These are phyloP conservation scores for Drosophila mulleri DNA, from an alignment of 2,888 invertebrate species.

Conservation along the genomic window DNA sequence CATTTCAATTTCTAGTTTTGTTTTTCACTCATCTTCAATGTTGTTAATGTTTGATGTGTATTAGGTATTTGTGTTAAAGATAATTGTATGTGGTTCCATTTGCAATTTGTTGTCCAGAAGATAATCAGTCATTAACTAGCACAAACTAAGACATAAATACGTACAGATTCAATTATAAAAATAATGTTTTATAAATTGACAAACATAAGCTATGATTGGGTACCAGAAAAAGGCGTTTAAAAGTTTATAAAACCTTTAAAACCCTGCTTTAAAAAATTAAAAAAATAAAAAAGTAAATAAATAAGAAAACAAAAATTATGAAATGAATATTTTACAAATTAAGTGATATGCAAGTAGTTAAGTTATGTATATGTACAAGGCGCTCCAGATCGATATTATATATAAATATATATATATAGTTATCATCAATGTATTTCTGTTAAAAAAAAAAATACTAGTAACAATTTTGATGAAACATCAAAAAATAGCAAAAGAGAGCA, in stretches of 20 bases:
- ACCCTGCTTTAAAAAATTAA: constrained; percentile 19
- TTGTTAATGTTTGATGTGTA: constrained; percentile 39
- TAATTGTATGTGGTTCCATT: constrained; percentile 29
- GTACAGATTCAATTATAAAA: constrained; percentile 21
- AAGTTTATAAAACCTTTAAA: constrained; percentile 52
- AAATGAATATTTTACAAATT: constrained; percentile 45
- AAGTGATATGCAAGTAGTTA: constrained; percentile 59
- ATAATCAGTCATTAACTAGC: constrained; percentile 40
- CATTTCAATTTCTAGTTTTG: neutral
- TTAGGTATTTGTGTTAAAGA: constrained; percentile 20
- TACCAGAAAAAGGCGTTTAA: constrained; percentile 45
- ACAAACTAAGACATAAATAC: constrained; percentile 39
- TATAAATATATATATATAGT: constrained; percentile 35
- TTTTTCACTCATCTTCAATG: constrained; percentile 23
- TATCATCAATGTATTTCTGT: constrained; percentile 62
- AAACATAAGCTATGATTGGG: constrained; percentile 30
- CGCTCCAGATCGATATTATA: constrained; percentile 59
- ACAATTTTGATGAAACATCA: constrained; percentile 57
- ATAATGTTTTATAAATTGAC: constrained; percentile 3
- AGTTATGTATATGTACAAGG: constrained; percentile 36
- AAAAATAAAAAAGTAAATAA: constrained; percentile 4
- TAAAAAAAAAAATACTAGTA: constrained; percentile 15
- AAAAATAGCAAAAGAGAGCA: constrained; percentile 28
- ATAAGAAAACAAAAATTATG: constrained; percentile 1
- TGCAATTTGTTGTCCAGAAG: constrained; percentile 32